phyloP scores from a whole-genome alignment of 2,113 vertebrate genomes.

The Neomonachus schauinslandi region DNA sequence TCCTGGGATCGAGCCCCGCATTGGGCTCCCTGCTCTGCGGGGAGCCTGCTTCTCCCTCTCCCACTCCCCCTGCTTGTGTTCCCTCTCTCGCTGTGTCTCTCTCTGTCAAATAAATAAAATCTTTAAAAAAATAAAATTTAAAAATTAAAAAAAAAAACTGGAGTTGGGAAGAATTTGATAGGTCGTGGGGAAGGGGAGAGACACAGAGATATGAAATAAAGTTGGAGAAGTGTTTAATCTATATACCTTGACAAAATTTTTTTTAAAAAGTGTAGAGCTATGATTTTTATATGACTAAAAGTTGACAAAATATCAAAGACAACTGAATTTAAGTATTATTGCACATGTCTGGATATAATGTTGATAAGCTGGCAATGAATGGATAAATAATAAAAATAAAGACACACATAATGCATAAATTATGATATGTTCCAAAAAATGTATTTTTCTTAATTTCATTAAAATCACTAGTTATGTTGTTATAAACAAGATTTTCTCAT shows the following conservation, averaged over 20 bases:
- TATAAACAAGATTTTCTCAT: background rate
- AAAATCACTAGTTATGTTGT: background rate
- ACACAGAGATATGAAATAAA: background rate
- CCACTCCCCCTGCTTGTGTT: no score
- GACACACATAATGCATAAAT: background rate
- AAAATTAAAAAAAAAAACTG: background rate
- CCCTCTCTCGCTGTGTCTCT: no score
- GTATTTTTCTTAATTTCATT: constrained; percentile 14
- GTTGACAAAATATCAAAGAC: background rate
- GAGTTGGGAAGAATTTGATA: background rate
- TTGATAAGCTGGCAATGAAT: background rate
- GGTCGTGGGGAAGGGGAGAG: background rate
- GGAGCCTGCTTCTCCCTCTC: no score
- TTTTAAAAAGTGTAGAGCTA: background rate
- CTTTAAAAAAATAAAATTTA: no score
- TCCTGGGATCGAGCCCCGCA: no score
- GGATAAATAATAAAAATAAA: background rate
- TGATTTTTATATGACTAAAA: background rate
- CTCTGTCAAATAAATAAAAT: no score
- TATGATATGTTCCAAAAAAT: background rate
- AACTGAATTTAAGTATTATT: constrained; percentile 6
- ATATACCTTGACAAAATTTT: background rate
- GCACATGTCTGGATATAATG: background rate
- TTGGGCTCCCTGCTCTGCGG: no score
- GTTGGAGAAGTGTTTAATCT: background rate